These are phyloP conservation scores for Lanius ludovicianus DNA, from an alignment of 2,113 vertebrate genomes.

Conservation along the genomic window DNA sequence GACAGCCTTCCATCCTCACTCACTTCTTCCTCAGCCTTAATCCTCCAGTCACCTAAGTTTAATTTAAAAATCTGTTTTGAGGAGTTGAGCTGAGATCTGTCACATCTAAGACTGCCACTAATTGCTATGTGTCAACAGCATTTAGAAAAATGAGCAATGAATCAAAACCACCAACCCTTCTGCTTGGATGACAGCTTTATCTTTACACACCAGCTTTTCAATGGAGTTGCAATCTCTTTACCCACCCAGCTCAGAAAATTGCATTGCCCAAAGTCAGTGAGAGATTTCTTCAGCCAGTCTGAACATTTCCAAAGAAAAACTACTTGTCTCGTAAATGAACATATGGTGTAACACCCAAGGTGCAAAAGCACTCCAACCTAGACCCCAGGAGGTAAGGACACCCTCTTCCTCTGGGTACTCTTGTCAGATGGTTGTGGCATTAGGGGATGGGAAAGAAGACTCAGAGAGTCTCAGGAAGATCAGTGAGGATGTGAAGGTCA, in stretches of 20 bases:
- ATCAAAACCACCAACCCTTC: slow-evolving; percentile 2
- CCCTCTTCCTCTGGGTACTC: background rate
- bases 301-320: background rate
- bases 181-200: slow-evolving; percentile 23
- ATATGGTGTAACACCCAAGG: background rate
- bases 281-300: background rate
- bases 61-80: slow-evolving; percentile 51
- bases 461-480: slow-evolving; percentile 40
- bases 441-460: background rate
- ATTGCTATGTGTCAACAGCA: slow-evolving; percentile 37
- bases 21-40: slow-evolving; percentile 5
- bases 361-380: background rate
- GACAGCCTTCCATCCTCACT: background rate
- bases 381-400: background rate
- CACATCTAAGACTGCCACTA: slow-evolving; percentile 10
- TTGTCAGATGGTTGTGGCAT: background rate
- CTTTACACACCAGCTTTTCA: background rate
- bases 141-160: slow-evolving; percentile 13
- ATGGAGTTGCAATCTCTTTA: background rate
- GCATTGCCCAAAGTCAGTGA: background rate
- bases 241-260: background rate
- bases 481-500: background rate
- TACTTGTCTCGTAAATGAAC: background rate
- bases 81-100: slow-evolving; percentile 5
- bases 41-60: slow-evolving; percentile 16